Base-by-base conservation (phyloP, 2,888 invertebrate species). In the Dioctria rufipes region DNA sequence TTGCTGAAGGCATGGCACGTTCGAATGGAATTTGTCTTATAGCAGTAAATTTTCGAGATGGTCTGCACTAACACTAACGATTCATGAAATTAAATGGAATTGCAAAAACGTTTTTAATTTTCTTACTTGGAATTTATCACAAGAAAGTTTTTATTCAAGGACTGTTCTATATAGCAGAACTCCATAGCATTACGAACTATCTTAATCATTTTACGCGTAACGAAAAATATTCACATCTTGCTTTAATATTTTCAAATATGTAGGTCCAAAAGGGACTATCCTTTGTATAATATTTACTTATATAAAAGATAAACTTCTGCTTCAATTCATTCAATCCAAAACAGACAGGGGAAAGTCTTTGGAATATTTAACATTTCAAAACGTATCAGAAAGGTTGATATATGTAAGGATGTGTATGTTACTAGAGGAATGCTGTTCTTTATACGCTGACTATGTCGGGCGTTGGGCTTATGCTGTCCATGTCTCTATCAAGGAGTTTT, bases 1-100 rank as follows among this genome's bases (percentile, higher is more conserved):
- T 73, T 73, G 73, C 73, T 60, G 60, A 60, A 60, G 73, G 73
- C 73, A 73, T 42, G 60, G 73, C 73, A 73, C 73, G 73, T 73
- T 73, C 73, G n/a, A 9, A 25, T 58, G 58, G 60, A 73, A 73
- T 73, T 73, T 60, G 73, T 73, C 73, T 69, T 73, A 73, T 42
- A 58, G 58, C 73, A 58, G 73, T 73, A 73, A 73, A 73, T 73
- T 73, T 42, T 73, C 58, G 42, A 42, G 40, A 73, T 42, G 73
- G 58, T 58, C 73, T 42, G 40, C 40, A 51, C 73, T 73, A 73
- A 73, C 73, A 51, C 73, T 73, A 73, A 73, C 73, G 73, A 73
- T 54, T 73, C 73, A 42, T 73, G 73, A 73, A 73, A 71, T 54
- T 51, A 54, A 71, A 73, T 58, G 73, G 43, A 73, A 73, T 73